Evolutionary conservation across 2,797 vertebrate genomes (phyloP), one percentile per base, ranked within the genome.

Genomic region (Eurystomus glaucurus): DNA sequence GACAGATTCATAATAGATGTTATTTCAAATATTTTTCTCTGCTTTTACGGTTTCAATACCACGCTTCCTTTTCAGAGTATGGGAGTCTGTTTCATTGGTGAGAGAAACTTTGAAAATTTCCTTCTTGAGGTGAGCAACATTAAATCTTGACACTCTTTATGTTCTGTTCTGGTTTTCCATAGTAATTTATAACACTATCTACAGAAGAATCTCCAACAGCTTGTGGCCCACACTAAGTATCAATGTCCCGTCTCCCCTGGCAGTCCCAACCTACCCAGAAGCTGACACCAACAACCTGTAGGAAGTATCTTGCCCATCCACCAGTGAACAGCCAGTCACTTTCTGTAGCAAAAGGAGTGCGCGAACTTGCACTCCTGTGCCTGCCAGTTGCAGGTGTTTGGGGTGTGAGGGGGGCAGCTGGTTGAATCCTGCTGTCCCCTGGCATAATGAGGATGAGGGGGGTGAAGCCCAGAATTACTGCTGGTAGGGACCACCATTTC

Each of bases 71-170:
- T 97, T 39, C 97, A 99, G 99, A 99, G 99, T 95, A 99, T 99
- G 99, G 99, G 99, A 28, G 99, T 99, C 95, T 99, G 99, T 96
- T 99, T 99, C 76, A 98, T 99, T 66, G 99, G 99, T 28, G 98
- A 99, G 95, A 99, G 99, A 74, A 98, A 99, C 87, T 99, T 99
- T 64, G 99, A 99, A 95, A 98, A 98, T 7, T 99, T 99, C 96
- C 99, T 99, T 79, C 98, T 99, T 46, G 99, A 99, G 99, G 99
- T 99, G 92, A 97, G 98, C 41, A 89, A 4, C 52, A 8, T 43
- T 66, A 50, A 68, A 48, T 72, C 21, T 46, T 21, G 29, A 17
- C 35, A 43, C 6, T 51, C 22, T 75, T 78, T 68, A 35, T 79
- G 15, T n/a, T 83, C n/a, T 14, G 0, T 83, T 95, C 26, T 57